Evolutionary conservation across 2,888 invertebrate species (phyloP).

Genomic region (Onthophagus sagittarius): DNA sequence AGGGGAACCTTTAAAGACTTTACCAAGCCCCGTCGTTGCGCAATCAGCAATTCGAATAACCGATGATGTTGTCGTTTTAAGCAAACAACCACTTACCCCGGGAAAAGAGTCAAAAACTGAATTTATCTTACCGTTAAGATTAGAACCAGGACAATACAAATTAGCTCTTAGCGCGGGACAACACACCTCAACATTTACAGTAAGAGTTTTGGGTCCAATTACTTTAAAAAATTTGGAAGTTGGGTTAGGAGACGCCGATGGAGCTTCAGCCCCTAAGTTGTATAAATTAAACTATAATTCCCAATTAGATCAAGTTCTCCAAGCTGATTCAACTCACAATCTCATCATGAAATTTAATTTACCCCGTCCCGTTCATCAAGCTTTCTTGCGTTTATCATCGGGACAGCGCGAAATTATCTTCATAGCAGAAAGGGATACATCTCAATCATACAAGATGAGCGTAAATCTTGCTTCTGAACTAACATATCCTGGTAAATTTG

Average conservation of each 20-base stretch:
- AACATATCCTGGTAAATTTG: constrained; percentile 72
- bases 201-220: constrained; percentile 73
- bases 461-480: constrained; percentile 78
- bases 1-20: constrained; percentile 67
- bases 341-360: constrained; percentile 77
- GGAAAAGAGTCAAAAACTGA: constrained; percentile 58
- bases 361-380: constrained; percentile 76
- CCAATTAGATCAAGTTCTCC: constrained; percentile 64
- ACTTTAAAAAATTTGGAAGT: constrained; percentile 76
- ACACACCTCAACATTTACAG: constrained; percentile 49
- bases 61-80: constrained; percentile 73
- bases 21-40: constrained; percentile 65
- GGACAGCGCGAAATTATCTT: constrained; percentile 81
- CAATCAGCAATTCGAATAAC: constrained; percentile 70
- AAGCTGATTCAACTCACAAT: constrained; percentile 84
- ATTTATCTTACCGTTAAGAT: constrained; percentile 75
- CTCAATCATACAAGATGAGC: constrained; percentile 79
- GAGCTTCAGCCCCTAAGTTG: constrained; percentile 76
- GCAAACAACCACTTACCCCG: constrained; percentile 57
- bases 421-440: constrained; percentile 84
- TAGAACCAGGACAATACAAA: constrained; percentile 82
- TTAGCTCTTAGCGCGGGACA: constrained; percentile 70
- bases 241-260: constrained; percentile 87
- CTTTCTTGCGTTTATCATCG: constrained; percentile 77
- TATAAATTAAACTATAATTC: constrained; percentile 70